Percentiles rank a stretch among this genome's conserved stretches.
Evolutionary conservation across 2,888 invertebrate species (phyloP).

Genomic region (Scaptomyza polygonia): DNA sequence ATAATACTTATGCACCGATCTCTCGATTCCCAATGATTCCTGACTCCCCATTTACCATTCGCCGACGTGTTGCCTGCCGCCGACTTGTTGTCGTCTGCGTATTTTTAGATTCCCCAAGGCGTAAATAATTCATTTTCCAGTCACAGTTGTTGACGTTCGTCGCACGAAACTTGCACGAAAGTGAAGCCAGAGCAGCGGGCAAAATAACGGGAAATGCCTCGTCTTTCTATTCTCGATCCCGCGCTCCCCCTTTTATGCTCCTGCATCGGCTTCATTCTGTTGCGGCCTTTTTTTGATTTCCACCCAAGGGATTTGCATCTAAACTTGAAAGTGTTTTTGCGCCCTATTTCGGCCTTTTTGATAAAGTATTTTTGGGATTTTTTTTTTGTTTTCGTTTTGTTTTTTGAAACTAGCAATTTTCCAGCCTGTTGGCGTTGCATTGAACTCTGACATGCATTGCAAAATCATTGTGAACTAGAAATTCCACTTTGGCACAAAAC

Average conservation of each 20-base stretch:
- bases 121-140: slow-evolving; percentile 81
- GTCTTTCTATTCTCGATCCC: slow-evolving; percentile 11
- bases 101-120: slow-evolving; percentile 74
- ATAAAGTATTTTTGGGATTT: slow-evolving; percentile 34
- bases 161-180: slow-evolving; percentile 54
- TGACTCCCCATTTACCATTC: slow-evolving; percentile 13
- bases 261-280: slow-evolving; percentile 7
- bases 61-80: slow-evolving; percentile 7
- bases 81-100: slow-evolving; percentile 39
- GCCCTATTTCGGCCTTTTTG: slow-evolving; percentile 60
- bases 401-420: slow-evolving; percentile 14
- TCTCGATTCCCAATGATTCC: slow-evolving; percentile 15
- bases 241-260: not conserved
- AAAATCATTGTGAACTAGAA: slow-evolving; percentile 64
- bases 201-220: slow-evolving; percentile 46
- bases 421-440: slow-evolving; percentile 26
- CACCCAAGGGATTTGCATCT: slow-evolving; percentile 61
- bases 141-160: slow-evolving; percentile 78
- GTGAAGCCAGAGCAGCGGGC: slow-evolving; percentile 43
- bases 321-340: slow-evolving; percentile 63
- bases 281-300: slow-evolving; percentile 31
- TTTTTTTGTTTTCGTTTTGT: slow-evolving; percentile 12
- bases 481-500: slow-evolving; percentile 62
- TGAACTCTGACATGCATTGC: slow-evolving; percentile 67
- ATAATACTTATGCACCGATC: slow-evolving; percentile 37